These are phyloP conservation scores for Halcyon smyrnensis DNA, from an alignment of 2,797 vertebrate species.

Conservation along the genomic window DNA sequence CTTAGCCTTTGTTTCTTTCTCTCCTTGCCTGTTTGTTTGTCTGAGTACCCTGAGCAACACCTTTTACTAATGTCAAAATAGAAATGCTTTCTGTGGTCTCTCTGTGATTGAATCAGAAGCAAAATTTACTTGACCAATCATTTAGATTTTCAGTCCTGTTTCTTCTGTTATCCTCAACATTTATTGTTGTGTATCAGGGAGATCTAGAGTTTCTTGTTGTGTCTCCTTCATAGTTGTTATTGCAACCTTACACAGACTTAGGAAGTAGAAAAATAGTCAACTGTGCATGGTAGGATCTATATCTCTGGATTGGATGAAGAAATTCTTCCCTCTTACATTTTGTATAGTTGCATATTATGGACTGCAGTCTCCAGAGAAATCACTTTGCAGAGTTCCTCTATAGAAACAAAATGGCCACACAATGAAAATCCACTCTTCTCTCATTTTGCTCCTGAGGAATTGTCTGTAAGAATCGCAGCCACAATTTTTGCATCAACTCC, in stretches of 20 bases:
- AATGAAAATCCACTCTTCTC: not conserved
- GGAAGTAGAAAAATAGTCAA: not conserved
- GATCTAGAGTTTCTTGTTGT: not conserved
- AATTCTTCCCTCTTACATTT: not conserved
- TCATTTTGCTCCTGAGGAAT: not conserved
- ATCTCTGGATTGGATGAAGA: not conserved
- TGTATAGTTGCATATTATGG: not conserved
- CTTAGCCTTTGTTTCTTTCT: not conserved
- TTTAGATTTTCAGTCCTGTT: not conserved
- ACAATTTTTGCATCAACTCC: not conserved
- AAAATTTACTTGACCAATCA: not conserved
- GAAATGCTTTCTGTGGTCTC: not conserved
- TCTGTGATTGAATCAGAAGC: not conserved
- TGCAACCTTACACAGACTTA: not conserved
- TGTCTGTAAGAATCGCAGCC: not conserved
- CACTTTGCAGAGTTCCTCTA: not conserved
- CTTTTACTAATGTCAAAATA: not conserved
- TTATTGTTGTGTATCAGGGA: not conserved
- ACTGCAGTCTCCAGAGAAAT: not conserved
- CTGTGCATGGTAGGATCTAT: not conserved
- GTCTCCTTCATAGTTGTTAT: not conserved
- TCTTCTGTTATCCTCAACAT: not conserved
- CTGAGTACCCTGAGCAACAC: not conserved
- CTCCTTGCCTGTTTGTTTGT: not conserved
- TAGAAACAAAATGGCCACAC: not conserved